These are phyloP conservation scores for Cinclus mexicanus DNA, from an alignment of 2,113 vertebrate genomes.

Conservation along the genomic window DNA sequence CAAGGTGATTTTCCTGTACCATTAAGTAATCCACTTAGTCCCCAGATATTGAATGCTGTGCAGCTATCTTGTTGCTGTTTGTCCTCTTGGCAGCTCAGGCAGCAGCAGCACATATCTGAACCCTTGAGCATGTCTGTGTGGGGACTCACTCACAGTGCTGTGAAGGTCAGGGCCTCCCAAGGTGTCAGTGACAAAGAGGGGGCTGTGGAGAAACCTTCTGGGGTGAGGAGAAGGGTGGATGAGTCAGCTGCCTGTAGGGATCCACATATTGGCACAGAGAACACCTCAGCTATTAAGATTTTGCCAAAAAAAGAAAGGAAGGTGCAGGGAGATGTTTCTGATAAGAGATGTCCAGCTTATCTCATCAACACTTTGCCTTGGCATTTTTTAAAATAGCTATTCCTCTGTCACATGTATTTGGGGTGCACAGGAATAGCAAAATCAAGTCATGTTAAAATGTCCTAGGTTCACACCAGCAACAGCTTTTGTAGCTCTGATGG, in stretches of 20 bases:
- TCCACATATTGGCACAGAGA: not conserved
- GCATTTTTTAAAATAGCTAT: constrained; percentile 43
- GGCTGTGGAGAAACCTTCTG: not conserved
- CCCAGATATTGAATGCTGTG: not conserved
- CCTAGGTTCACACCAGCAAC: constrained; percentile 32
- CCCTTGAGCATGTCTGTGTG: not conserved
- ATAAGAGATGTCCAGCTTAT: not conserved
- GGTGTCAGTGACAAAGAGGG: constrained; percentile 12
- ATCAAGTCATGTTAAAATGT: not conserved
- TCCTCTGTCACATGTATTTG: not conserved
- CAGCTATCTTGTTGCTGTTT: constrained; percentile 7
- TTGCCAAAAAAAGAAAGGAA: constrained; percentile 1
- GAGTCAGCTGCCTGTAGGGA: not conserved
- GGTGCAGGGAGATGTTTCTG: constrained; percentile 18
- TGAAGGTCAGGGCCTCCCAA: not conserved
- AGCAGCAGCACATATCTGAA: not conserved
- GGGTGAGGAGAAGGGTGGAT: not conserved
- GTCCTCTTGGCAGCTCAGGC: constrained; percentile 12
- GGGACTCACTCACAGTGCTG: not conserved
- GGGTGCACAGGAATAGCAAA: constrained; percentile 20
- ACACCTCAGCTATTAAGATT: not conserved
- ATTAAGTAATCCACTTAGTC: constrained; percentile 3
- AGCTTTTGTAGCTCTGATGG: not conserved
- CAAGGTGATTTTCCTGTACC: not conserved
- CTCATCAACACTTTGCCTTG: not conserved